phyloP scores from a whole-genome alignment of 2,888 invertebrate genomes.

The Celastrina argiolus region DNA sequence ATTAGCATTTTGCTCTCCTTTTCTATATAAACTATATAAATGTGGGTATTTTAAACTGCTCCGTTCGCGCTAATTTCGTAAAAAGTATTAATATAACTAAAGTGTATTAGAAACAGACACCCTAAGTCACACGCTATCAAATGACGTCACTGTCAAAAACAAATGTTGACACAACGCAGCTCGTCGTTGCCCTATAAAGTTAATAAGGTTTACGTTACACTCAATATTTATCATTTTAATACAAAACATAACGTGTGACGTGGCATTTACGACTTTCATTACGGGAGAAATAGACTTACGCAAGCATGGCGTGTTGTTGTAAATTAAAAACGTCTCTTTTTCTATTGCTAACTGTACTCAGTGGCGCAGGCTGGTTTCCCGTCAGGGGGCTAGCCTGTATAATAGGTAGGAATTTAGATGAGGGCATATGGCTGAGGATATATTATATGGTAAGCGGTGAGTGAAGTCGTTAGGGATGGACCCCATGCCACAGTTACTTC shows the following conservation, averaged over 20 bases:
- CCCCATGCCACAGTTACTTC: no score
- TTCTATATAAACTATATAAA: no score
- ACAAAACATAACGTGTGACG: neutral
- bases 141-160: neutral
- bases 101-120: neutral
- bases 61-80: no score
- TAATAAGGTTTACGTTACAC: constrained; percentile 17
- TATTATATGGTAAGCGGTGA: no score
- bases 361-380: no score
- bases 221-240: constrained; percentile 7
- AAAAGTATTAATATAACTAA: no score
- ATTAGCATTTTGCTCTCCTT: no score
- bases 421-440: no score
- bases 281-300: neutral
- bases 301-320: neutral
- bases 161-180: constrained; percentile 8
- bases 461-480: no score
- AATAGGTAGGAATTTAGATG: no score
- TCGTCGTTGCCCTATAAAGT: neutral
- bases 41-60: no score
- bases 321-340: neutral
- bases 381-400: no score
- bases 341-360: neutral
- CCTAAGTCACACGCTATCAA: neutral
- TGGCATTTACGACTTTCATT: neutral